Base-by-base conservation (phyloP, 2,113 vertebrate genomes). In the Tretioscincus oriximinensis region DNA sequence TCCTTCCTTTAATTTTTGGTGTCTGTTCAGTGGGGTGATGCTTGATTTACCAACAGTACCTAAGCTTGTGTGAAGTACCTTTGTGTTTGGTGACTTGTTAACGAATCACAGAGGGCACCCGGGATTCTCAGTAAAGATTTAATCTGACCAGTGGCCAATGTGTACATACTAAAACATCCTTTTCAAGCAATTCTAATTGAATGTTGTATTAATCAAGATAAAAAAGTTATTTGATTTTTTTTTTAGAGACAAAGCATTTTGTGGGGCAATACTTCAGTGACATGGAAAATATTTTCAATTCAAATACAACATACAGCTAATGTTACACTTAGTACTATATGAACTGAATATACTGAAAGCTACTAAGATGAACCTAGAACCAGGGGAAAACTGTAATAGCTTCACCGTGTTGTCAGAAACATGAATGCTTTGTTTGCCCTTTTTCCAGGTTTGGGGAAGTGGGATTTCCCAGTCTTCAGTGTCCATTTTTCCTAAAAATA, bases 1-100 rank as follows among this genome's bases (percentile, higher is more conserved):
- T 94, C 91, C 86, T 83, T 11, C 54, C 82, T 89, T 94, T 95
- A 92, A 79, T 92, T 95, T 93, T 94, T 11, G 1, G 75, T 86
- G 80, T 85, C 87, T 86, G 77, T 65, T 73, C 89, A 77, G 81
- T 88, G 88, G 41, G 60, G 88, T 65, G 78, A 86, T 60, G 26
- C 82, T 86, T 87, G 90, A 88, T 93, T 92, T 89, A 80, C 89
- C 80, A 0, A 18, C 78, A 51, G 41, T 75, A 87, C 66, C 88
- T 81, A 88, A 64, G 1, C 94, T 92, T 89, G 86, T 5, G 0
- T 5, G 0, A 83, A 93, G 88, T 60, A 16, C 78, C 86, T 91
- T 82, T 86, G 83, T 93, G 24, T 6, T 14, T 14, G 89, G 84
- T 89, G 88, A 84, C 86, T 90, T 95, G 92, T 90, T 90, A 71